phyloP scores from a whole-genome alignment of 2,113 vertebrate genomes.

The Ailuropoda melanoleuca region DNA sequence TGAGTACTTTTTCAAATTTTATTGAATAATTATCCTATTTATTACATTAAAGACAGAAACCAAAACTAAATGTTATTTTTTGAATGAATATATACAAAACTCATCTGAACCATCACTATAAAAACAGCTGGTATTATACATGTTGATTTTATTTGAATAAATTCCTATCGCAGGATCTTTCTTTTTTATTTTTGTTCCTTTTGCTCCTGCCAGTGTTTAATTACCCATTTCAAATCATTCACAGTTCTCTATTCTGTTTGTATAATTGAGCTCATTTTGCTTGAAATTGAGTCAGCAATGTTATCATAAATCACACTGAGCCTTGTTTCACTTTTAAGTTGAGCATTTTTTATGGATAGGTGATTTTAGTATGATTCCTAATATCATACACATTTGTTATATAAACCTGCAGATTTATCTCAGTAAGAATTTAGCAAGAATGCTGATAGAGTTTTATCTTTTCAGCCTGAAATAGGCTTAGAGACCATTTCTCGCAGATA shows the following conservation, averaged over 20 bases:
- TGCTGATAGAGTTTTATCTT: background rate
- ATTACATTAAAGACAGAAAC: background rate
- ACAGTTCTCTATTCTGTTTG: background rate
- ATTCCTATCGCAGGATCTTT: conserved; percentile 45
- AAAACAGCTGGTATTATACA: conserved; percentile 35
- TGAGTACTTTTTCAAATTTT: background rate
- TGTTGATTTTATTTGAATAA: conserved; percentile 6
- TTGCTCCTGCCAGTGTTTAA: background rate
- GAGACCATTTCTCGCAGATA: conserved; percentile 29
- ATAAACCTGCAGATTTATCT: background rate
- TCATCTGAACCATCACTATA: conserved; percentile 12
- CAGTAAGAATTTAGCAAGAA: background rate
- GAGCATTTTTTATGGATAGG: background rate
- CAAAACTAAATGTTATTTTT: conserved; percentile 28
- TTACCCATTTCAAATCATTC: background rate
- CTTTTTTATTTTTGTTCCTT: conserved; percentile 8
- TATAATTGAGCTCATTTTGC: conserved; percentile 12
- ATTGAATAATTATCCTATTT: background rate
- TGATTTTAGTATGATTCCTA: background rate
- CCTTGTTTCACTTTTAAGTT: conserved; percentile 41
- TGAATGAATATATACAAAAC: background rate
- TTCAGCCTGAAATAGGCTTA: conserved; percentile 20
- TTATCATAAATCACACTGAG: background rate
- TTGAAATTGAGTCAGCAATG: background rate
- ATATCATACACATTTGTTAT: background rate